Percentiles rank a stretch among this genome's conserved stretches.
Conservation (phyloP, 2,113 vertebrate species). For the Hippopotamus amphibius region DNA sequence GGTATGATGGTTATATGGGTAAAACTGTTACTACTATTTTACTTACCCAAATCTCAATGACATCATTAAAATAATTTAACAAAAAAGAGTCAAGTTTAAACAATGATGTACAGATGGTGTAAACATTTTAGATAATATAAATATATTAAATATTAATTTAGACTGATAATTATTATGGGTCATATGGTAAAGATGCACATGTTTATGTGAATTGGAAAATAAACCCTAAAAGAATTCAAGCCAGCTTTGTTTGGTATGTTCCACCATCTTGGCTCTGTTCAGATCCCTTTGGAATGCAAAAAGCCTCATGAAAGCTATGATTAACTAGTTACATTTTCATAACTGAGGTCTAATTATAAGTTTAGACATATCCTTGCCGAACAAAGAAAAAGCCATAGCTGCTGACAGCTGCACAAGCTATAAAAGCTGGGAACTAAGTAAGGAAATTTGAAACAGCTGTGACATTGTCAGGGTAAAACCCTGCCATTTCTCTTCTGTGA, state of each 20-base stretch:
- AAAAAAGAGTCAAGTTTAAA: background rate
- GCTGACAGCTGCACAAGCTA: slow-evolving; percentile 74
- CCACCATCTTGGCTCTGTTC: background rate
- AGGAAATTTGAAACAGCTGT: slow-evolving; percentile 71
- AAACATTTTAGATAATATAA: slow-evolving; percentile 37
- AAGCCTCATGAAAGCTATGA: slow-evolving; percentile 68
- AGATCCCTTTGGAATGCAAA: slow-evolving; percentile 55
- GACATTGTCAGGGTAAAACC: slow-evolving; percentile 67
- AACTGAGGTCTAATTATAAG: slow-evolving; percentile 81
- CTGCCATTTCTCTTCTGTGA: slow-evolving; percentile 24
- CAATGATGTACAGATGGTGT: background rate
- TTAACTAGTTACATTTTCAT: slow-evolving; percentile 80
- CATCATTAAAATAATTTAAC: background rate
- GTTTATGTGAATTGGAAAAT: background rate
- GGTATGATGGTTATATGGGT: background rate
- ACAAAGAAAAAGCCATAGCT: slow-evolving; percentile 73
- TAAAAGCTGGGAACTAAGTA: slow-evolving; percentile 66
- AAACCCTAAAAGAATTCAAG: background rate
- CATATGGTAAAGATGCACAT: background rate
- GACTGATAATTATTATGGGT: background rate
- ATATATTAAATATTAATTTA: slow-evolving; percentile 27
- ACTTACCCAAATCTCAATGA: background rate
- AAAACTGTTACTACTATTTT: background rate
- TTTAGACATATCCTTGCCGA: slow-evolving; percentile 77
- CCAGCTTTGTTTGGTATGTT: background rate